Base-by-base conservation (phyloP, 1,140 invertebrate genomes). In the Rhopalosiphum padi region DNA sequence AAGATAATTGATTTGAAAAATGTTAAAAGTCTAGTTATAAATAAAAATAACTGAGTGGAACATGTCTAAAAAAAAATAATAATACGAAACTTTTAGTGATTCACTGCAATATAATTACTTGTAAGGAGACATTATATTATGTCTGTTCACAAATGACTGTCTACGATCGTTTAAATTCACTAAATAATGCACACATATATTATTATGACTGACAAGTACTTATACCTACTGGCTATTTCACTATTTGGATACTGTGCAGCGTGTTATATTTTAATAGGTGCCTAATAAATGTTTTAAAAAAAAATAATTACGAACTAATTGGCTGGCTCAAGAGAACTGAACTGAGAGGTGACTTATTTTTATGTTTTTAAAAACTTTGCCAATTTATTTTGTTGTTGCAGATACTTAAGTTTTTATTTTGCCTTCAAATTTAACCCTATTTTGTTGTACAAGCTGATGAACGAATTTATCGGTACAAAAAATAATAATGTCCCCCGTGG, bases 71-170 rank as follows among this genome's bases (percentile, higher is more conserved):
- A 77, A 77, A 77, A 77, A 68, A 68, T 18, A 68, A n/a, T 1
- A n/a, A n/a, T 18, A 77, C n/a, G n/a, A 77, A n/a, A 77, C 60
- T 77, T n/a, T 77, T n/a, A 77, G 60, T n/a, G 60, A n/a, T 77
- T 77, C 60, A n/a, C 30, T 77, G 2, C 15, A 77, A 77, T 77
- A 77, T n/a, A 77, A n/a, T n/a, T 77, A 77, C n/a, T 77, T 35
- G 30, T n/a, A 18, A n/a, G 11, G 30, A 77, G 4, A 77, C 60
- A 77, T n/a, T 46, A 46, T 77, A 77, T n/a, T 77, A 18, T 4
- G n/a, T 77, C 60, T n/a, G 30, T n/a, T 35, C 30, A n/a, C 41
- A 77, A 18, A 77, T 30, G 15, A 77, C 60, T 6, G 60, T 77
- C 60, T n/a, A n/a, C n/a, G 60, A n/a, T 35, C 60, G 30, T 77